Percentiles rank a stretch among this genome's conserved stretches.
Conservation (phyloP, 1,140 invertebrate species). For the Neodiprion pinetum region DNA sequence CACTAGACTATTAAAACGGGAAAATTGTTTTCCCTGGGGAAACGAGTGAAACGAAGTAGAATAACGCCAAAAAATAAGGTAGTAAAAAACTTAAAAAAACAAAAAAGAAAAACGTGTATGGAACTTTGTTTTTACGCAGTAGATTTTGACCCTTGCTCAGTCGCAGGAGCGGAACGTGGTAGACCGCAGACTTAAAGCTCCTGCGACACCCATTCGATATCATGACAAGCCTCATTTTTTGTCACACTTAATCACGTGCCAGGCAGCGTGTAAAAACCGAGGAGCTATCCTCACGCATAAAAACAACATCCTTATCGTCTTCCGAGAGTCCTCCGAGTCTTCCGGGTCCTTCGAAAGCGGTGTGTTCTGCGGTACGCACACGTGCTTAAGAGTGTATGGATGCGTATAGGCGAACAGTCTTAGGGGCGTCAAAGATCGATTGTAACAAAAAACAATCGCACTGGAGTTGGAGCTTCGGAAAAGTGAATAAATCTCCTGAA, state of each 20-base stretch:
- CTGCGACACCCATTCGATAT: neutral
- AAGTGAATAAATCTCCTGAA: slow-evolving; percentile 9
- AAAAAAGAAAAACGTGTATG: neutral
- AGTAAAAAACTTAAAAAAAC: neutral
- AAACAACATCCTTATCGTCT: neutral
- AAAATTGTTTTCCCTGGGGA: too few relatives aligned
- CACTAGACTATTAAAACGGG: neutral
- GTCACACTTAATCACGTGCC: neutral
- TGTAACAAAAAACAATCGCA: neutral
- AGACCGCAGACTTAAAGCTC: neutral
- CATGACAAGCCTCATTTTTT: neutral
- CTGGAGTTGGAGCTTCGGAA: neutral
- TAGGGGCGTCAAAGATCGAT: slow-evolving; percentile 8
- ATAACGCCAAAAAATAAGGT: too few relatives aligned
- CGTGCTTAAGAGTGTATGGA: neutral
- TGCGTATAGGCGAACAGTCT: neutral
- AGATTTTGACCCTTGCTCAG: neutral
- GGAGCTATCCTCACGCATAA: neutral
- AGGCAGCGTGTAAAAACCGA: neutral
- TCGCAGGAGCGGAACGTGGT: neutral
- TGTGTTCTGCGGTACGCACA: neutral
- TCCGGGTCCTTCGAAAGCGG: slow-evolving; percentile 1
- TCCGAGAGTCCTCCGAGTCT: neutral
- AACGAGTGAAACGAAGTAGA: too few relatives aligned
- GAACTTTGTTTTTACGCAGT: neutral